Percentiles rank a stretch among this genome's conserved stretches.
Conservation (phyloP, 2,888 invertebrate species). For the Agonopterix alstromeriana region DNA sequence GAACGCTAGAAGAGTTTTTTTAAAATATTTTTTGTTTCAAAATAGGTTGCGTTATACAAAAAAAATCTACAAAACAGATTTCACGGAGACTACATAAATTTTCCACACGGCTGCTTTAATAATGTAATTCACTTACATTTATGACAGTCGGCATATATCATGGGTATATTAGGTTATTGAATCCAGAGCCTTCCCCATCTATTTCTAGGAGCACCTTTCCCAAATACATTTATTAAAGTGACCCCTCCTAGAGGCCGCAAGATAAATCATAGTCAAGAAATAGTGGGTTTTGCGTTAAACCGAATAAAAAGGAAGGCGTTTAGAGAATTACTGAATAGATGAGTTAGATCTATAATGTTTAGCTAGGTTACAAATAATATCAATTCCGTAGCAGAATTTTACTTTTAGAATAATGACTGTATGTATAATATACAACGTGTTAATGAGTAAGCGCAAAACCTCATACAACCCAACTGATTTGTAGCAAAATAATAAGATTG, state of each 20-base stretch:
- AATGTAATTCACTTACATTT: slow-evolving; percentile 2
- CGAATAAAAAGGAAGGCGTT: slow-evolving; percentile 53
- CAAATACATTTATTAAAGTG: slow-evolving; percentile 74
- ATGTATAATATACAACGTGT: too few species aligned
- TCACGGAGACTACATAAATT: neutral
- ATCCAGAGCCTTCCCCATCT: slow-evolving; percentile 56
- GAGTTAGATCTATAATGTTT: too few species aligned
- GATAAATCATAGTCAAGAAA: slow-evolving; percentile 73
- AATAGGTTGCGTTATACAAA: too few species aligned
- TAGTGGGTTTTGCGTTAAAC: slow-evolving; percentile 55
- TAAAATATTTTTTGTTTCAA: too few species aligned
- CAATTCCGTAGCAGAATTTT: too few species aligned
- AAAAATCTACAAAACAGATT: too few species aligned
- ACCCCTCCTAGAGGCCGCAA: slow-evolving; percentile 64
- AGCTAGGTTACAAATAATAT: too few species aligned
- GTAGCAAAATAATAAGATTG: too few species aligned
- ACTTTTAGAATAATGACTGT: too few species aligned
- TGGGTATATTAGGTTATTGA: slow-evolving; percentile 58
- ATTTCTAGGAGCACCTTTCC: slow-evolving; percentile 61
- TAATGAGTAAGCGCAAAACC: too few species aligned
- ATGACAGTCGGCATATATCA: slow-evolving; percentile 27
- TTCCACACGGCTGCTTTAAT: neutral
- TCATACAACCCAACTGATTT: too few species aligned
- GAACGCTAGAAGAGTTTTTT: too few species aligned
- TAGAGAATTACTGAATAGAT: slow-evolving; percentile 16